Conservation (phyloP, 1,140 invertebrate genomes). For the Formica selysi region DNA sequence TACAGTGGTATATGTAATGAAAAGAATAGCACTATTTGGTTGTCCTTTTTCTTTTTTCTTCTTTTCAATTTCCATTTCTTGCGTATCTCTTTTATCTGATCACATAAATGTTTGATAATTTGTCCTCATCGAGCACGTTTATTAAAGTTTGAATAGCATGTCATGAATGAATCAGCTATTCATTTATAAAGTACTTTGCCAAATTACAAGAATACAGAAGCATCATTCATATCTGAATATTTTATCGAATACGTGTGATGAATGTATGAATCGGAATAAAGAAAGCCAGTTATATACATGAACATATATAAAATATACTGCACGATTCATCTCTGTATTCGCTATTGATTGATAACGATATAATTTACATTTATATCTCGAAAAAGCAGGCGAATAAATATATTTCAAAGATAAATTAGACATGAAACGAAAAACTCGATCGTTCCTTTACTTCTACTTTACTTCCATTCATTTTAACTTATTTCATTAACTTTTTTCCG, state of each 20-base stretch:
- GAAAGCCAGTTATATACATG: neutral
- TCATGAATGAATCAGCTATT: neutral
- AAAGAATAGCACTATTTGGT: neutral
- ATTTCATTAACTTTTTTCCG: neutral
- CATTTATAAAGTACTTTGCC: neutral
- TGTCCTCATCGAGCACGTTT: neutral
- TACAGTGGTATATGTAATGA: neutral
- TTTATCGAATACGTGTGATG: neutral
- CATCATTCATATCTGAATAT: constrained; percentile 3
- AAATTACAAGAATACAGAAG: neutral
- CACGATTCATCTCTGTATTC: neutral
- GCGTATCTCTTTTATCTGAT: neutral
- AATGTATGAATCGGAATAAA: neutral
- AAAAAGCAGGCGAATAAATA: neutral
- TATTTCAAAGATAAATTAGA: neutral
- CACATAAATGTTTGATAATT: neutral
- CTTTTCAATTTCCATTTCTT: neutral
- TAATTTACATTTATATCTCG: neutral
- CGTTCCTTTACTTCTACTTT: constrained; percentile 4
- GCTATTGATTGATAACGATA: neutral
- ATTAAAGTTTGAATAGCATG: neutral
- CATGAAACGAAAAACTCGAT: neutral
- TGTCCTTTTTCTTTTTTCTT: no score
- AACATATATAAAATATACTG: no score
- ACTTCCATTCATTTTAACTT: constrained; percentile 5